Percentiles rank a stretch among this genome's conserved stretches.
Evolutionary conservation across 1,140 invertebrate species (phyloP).

Genomic region (Drosophila melanogaster): Release_6_plus_ISO1_MT NT_037436.4:7176001-7176500

Average conservation of each 20-base stretch:
- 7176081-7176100: slow-evolving; percentile 69
- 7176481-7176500: slow-evolving; percentile 71
- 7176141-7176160: slow-evolving; percentile 32
- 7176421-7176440: slow-evolving; percentile 2
- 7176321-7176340: slow-evolving; percentile 36
- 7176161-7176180: slow-evolving; percentile 77
- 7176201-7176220: slow-evolving; percentile 67
- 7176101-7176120: slow-evolving; percentile 64
- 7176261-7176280: too few relatives aligned
- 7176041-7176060: slow-evolving; percentile 60
- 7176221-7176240: slow-evolving; percentile 29
- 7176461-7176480: slow-evolving; percentile 79
- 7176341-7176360: slow-evolving; percentile 73
- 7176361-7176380: slow-evolving; percentile 54
- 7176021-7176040: slow-evolving; percentile 37
- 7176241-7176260: slow-evolving; percentile 25
- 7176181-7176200: slow-evolving; percentile 77
- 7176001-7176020: slow-evolving; percentile 80
- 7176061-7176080: slow-evolving; percentile 54
- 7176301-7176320: slow-evolving; percentile 13
- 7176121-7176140: slow-evolving; percentile 54
- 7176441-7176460: slow-evolving; percentile 41
- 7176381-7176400: slow-evolving; percentile 75
- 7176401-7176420: slow-evolving; percentile 12
- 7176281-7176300: background rate